phyloP scores from a whole-genome alignment of 2,797 vertebrate genomes.

The Champsocephalus esox region DNA sequence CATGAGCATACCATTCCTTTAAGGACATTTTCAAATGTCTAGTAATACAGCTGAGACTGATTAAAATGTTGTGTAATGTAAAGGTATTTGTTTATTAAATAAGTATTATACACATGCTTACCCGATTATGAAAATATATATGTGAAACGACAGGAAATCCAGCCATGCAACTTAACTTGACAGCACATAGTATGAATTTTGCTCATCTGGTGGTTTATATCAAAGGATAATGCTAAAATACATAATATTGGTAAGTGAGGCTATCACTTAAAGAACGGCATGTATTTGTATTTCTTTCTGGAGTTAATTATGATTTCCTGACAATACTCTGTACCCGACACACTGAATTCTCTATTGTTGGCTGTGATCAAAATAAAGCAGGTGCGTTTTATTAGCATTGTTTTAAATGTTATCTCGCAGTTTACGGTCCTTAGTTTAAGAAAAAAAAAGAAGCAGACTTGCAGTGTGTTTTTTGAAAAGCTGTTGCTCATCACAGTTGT shows the following conservation, averaged over 20 bases:
- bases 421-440: slow-evolving; percentile 30
- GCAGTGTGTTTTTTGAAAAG: slow-evolving; percentile 23
- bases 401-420: slow-evolving; percentile 35
- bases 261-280: background rate
- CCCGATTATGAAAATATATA: background rate
- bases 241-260: background rate
- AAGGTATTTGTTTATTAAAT: background rate
- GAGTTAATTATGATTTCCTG: slow-evolving; percentile 9
- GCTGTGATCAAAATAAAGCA: slow-evolving; percentile 28
- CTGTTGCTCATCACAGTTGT: slow-evolving; percentile 18
- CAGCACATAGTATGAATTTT: background rate
- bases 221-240: background rate
- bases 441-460: slow-evolving; percentile 6
- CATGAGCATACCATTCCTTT: no score
- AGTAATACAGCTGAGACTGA: background rate
- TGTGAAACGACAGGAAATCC: background rate
- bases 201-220: background rate
- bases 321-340: slow-evolving; percentile 2
- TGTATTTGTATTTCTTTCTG: slow-evolving; percentile 15
- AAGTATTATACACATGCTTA: background rate
- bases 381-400: slow-evolving; percentile 27
- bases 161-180: background rate
- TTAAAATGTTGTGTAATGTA: background rate
- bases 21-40: no score
- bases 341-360: slow-evolving; percentile 12